Evolutionary conservation across 2,113 vertebrate genomes (phyloP).

Genomic region (Cyanistes caeruleus): DNA sequence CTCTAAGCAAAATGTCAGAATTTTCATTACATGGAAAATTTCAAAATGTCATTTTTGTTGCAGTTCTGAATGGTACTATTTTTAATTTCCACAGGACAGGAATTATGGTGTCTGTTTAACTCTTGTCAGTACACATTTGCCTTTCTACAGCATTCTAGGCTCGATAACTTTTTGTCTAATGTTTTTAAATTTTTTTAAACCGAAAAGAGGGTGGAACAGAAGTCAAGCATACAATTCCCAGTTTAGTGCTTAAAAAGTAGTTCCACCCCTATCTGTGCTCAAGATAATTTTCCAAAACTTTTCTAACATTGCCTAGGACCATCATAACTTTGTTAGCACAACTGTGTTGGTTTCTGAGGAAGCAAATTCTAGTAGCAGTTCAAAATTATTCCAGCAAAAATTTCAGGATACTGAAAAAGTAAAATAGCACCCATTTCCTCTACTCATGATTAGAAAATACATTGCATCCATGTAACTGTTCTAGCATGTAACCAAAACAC

Average conservation of each 20-base stretch:
- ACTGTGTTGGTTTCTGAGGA: background rate
- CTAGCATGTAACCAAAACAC: background rate
- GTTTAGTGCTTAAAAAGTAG: background rate
- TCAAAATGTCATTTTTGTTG: conserved; percentile 64
- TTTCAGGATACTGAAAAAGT: background rate
- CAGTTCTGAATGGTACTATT: conserved; percentile 31
- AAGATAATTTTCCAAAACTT: background rate
- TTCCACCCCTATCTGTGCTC: background rate
- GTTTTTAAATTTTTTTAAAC: background rate
- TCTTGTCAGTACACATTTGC: background rate
- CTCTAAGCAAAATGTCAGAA: conserved; percentile 62
- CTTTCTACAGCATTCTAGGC: background rate
- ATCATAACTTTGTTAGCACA: background rate
- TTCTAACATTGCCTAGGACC: background rate
- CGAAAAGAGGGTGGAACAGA: background rate
- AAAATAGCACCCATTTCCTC: background rate
- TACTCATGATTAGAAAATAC: background rate
- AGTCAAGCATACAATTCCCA: background rate
- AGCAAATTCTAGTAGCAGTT: background rate
- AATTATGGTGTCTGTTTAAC: background rate
- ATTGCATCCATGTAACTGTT: fast-evolving
- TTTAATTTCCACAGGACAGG: conserved; percentile 39
- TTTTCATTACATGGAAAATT: conserved; percentile 65
- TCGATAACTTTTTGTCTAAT: background rate
- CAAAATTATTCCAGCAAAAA: background rate